Percentiles rank a stretch among this genome's conserved stretches.
These are phyloP conservation scores for Tenebrio molitor DNA, from an alignment of 1,140 invertebrate genomes.

Conservation along the genomic window DNA sequence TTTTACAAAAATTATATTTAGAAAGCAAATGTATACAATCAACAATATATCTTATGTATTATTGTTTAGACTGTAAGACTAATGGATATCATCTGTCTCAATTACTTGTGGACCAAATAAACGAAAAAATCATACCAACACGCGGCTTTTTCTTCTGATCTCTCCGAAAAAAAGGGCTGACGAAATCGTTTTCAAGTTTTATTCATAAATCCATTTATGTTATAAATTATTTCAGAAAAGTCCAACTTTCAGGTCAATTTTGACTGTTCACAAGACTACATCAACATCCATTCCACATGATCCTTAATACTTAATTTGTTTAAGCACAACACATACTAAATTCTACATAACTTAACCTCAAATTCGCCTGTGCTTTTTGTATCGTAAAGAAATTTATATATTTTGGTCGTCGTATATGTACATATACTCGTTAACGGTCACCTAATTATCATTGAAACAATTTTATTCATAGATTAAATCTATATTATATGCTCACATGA, in stretches of 20 bases:
- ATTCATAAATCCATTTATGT: conserved; percentile 26
- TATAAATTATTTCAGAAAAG: conserved; percentile 28
- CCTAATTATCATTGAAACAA: conserved; percentile 43
- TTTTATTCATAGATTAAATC: conserved; percentile 47
- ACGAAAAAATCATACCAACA: conserved; percentile 2
- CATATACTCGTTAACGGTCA: conserved; percentile 31
- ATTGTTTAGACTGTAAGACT: conserved; percentile 21
- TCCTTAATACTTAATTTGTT: conserved; percentile 42
- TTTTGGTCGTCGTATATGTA: conserved; percentile 44
- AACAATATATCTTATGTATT: conserved; percentile 30
- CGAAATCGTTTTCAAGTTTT: conserved; percentile 1
- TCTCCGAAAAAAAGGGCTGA: neutral
- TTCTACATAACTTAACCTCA: conserved; percentile 28
- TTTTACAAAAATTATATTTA: conserved; percentile 39
- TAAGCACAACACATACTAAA: conserved; percentile 44
- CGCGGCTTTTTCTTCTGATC: neutral
- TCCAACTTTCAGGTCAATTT: conserved; percentile 23
- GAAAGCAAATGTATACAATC: conserved; percentile 33
- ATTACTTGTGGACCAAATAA: conserved; percentile 37
- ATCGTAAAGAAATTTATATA: conserved; percentile 14
- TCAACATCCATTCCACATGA: conserved; percentile 40
- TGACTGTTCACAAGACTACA: conserved; percentile 41
- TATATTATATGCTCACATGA: conserved; percentile 48
- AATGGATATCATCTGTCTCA: conserved; percentile 16
- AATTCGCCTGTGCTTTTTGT: conserved; percentile 36